phyloP scores from a whole-genome alignment of 2,888 invertebrate species.

The Autographa gamma region DNA sequence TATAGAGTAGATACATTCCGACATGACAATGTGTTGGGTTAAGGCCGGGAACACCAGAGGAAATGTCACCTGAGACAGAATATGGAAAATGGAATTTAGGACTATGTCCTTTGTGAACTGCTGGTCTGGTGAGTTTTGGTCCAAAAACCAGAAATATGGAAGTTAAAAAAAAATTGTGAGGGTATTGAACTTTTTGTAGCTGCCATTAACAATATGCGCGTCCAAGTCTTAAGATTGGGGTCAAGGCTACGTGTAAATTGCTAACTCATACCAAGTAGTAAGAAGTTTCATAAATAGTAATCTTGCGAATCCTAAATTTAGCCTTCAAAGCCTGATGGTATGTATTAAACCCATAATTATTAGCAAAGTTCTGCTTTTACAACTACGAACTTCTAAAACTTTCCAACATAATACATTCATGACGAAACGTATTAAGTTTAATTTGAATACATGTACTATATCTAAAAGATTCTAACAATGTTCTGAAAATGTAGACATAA shows the following conservation, averaged over 20 bases:
- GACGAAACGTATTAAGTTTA: neutral
- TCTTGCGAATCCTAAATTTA: neutral
- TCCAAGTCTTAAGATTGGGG: neutral
- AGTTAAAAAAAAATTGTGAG: too few species aligned
- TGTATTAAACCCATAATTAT: slow-evolving; percentile 2
- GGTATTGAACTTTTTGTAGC: neutral
- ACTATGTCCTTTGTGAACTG: too few species aligned
- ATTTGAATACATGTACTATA: slow-evolving; percentile 3
- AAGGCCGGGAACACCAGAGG: neutral
- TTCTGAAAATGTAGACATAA: slow-evolving; percentile 1
- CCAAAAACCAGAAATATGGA: too few species aligned
- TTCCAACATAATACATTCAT: neutral
- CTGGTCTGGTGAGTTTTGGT: too few species aligned
- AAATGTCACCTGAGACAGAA: neutral
- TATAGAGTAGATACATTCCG: slow-evolving; percentile 29
- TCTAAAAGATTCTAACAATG: slow-evolving; percentile 5
- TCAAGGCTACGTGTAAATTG: neutral
- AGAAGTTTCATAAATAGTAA: neutral
- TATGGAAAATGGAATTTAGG: neutral
- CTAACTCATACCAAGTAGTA: neutral
- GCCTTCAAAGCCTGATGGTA: neutral
- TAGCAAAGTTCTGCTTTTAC: slow-evolving; percentile 7
- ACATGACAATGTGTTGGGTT: slow-evolving; percentile 6
- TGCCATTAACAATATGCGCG: neutral
- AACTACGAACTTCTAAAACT: neutral